These are phyloP conservation scores for Copidosoma floridanum DNA, from an alignment of 1,140 invertebrate species.

Conservation along the genomic window DNA sequence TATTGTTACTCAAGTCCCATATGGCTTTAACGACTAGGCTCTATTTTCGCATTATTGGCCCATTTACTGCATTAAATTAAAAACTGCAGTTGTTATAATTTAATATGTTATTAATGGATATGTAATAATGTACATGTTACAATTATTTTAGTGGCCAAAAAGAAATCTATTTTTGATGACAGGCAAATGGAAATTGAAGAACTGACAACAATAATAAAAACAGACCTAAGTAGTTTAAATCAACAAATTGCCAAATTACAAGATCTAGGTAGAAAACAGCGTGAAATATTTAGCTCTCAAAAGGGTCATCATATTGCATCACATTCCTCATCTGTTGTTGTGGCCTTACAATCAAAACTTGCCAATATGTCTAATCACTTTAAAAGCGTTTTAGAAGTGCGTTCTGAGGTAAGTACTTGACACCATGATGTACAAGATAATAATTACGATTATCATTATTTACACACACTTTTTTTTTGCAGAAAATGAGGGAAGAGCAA, in stretches of 20 bases:
- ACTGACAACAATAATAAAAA: slow-evolving; percentile 96
- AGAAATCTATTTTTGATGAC: slow-evolving; percentile 96
- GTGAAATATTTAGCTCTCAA: slow-evolving; percentile 54
- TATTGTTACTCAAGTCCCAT: too few relatives aligned
- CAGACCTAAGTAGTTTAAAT: slow-evolving; percentile 92
- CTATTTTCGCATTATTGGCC: too few relatives aligned
- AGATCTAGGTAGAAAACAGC: slow-evolving; percentile 72
- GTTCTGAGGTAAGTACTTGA: slow-evolving; percentile 67
- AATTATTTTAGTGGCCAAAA: slow-evolving; percentile 93
- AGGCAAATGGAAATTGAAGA: slow-evolving; percentile 94
- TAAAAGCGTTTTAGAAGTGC: slow-evolving; percentile 81
- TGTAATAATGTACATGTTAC: too few relatives aligned
- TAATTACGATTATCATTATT: too few relatives aligned
- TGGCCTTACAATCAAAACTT: slow-evolving; percentile 91
- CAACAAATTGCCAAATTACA: slow-evolving; percentile 90
- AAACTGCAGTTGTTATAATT: too few relatives aligned
- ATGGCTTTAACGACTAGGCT: too few relatives aligned
- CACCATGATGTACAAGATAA: slow-evolving; percentile 6
- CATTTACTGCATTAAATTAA: too few relatives aligned
- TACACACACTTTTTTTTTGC: slow-evolving; percentile 30
- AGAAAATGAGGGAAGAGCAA: slow-evolving; percentile 97
- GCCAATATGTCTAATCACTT: slow-evolving; percentile 97
- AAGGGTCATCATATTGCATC: slow-evolving; percentile 83
- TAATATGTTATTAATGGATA: too few relatives aligned
- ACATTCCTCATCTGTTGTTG: slow-evolving; percentile 94